phyloP scores from a whole-genome alignment of 2,797 vertebrate genomes.

The Anabacerthia variegaticeps region DNA sequence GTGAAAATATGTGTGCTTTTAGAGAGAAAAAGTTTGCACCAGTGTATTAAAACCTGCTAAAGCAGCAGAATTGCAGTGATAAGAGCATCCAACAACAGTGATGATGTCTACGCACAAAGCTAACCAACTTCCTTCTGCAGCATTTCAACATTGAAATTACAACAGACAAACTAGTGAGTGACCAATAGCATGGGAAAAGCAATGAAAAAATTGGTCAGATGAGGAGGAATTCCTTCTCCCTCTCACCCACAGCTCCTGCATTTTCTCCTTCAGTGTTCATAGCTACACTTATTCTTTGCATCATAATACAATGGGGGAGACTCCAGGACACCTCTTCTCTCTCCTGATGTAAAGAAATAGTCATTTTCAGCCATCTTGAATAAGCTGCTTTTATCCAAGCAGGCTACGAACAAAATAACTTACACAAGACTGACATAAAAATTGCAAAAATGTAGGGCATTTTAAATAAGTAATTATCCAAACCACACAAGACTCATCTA shows the following conservation, averaged over 20 bases:
- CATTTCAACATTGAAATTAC: neutral
- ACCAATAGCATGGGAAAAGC: neutral
- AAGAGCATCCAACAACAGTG: neutral
- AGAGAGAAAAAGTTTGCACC: neutral
- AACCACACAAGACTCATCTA: conserved; percentile 25
- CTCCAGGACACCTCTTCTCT: neutral
- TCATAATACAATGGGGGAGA: neutral
- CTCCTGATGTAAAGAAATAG: neutral
- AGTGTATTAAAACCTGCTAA: neutral
- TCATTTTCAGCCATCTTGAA: neutral
- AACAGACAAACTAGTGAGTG: neutral
- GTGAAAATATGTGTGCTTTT: neutral
- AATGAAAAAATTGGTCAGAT: neutral
- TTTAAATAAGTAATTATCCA: conserved; percentile 44
- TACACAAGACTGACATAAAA: conserved; percentile 13
- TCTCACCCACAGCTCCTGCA: rapidly evolving
- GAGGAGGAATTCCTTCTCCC: neutral
- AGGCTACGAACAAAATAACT: neutral
- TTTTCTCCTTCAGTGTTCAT: neutral
- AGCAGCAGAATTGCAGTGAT: neutral
- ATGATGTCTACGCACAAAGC: neutral
- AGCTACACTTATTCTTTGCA: neutral
- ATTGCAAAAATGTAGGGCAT: neutral
- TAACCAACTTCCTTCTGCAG: neutral
- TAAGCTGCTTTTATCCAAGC: neutral